Evolutionary conservation across 1,140 invertebrate species (phyloP).

Genomic region (Bombus fervidus): DNA sequence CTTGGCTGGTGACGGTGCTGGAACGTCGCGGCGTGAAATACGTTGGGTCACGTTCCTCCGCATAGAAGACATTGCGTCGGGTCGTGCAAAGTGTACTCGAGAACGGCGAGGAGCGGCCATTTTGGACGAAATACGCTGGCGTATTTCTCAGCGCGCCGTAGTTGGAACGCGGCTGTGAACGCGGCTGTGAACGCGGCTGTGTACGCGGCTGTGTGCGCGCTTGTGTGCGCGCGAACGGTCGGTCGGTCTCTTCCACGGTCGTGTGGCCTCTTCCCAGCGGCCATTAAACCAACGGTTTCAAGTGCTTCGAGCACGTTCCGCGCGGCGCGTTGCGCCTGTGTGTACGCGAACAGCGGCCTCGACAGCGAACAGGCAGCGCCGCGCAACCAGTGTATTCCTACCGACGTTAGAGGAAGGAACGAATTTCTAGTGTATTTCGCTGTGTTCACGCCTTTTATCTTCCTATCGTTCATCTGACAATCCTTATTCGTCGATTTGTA

Average conservation of each 20-base stretch:
- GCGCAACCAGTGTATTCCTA: neutral
- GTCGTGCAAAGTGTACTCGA: neutral
- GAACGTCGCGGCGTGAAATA: neutral
- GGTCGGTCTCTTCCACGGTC: neutral
- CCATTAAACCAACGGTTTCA: slow-evolving; percentile 3
- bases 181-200: too few species aligned
- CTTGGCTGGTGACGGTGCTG: neutral
- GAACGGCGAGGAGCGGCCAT: neutral
- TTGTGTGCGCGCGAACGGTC: too few species aligned
- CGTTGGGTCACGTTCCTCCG: neutral
- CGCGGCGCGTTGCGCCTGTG: neutral
- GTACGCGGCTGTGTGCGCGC: too few species aligned
- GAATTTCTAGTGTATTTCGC: neutral
- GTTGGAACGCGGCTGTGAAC: neutral
- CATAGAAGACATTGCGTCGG: neutral
- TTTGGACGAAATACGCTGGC: neutral
- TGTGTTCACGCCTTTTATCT: too few species aligned
- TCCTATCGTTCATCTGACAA: too few species aligned
- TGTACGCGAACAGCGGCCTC: neutral
- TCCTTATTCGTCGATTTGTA: neutral
- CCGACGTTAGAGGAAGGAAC: neutral
- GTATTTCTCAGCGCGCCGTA: neutral
- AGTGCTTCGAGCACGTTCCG: slow-evolving; percentile 10
- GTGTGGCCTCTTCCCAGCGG: neutral
- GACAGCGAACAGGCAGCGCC: neutral